Percentiles rank a stretch among this genome's conserved stretches.
Evolutionary conservation across 2,888 invertebrate genomes (phyloP).

Genomic region (Lepetodrilus schrolli): DNA sequence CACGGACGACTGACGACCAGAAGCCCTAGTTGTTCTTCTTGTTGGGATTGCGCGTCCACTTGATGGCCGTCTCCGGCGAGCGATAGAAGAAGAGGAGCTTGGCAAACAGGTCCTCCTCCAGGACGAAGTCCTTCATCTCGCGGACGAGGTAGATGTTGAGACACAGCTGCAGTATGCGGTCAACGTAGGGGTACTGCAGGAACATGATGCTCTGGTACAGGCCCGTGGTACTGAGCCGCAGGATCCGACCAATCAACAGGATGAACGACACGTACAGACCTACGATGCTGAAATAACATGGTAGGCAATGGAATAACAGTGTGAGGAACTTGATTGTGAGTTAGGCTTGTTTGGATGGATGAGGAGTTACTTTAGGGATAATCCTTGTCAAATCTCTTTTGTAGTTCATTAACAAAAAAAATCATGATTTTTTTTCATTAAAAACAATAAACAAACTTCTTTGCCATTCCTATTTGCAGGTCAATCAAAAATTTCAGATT

Average conservation of each 20-base stretch:
- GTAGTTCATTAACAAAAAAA: neutral
- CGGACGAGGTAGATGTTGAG: constrained; percentile 84
- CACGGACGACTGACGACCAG: too few relatives aligned
- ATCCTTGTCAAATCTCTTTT: neutral
- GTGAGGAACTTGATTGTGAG: neutral
- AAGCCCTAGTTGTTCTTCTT: constrained; percentile 41
- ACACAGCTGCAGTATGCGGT: constrained; percentile 78
- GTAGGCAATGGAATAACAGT: neutral
- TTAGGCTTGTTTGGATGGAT: neutral
- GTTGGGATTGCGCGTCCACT: constrained; percentile 78
- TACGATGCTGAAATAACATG: constrained; percentile 81
- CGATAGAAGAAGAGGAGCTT: constrained; percentile 98
- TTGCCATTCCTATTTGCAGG: too few relatives aligned
- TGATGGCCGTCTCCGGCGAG: constrained; percentile 94
- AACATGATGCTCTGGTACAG: constrained; percentile 86
- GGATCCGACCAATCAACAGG: constrained; percentile 91
- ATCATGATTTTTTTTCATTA: too few relatives aligned
- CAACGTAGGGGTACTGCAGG: constrained; percentile 80
- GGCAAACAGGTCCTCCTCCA: constrained; percentile 98
- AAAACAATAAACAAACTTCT: too few relatives aligned
- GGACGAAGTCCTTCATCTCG: constrained; percentile 91
- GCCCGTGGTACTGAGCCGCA: constrained; percentile 88
- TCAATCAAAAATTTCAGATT: too few relatives aligned
- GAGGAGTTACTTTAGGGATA: neutral
- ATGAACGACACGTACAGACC: constrained; percentile 97